Evolutionary conservation across 1,140 invertebrate genomes (phyloP).

Genomic region (Bombus affinis): DNA sequence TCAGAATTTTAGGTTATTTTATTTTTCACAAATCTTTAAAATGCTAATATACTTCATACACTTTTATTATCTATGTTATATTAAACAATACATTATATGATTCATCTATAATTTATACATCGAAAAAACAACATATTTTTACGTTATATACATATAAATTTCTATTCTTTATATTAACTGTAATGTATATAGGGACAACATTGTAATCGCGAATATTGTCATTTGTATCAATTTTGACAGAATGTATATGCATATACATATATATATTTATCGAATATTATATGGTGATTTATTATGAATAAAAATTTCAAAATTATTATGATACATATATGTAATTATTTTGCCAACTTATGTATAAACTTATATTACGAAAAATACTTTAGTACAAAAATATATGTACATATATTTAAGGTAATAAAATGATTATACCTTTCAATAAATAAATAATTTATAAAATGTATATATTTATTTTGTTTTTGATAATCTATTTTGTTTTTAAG

Average conservation of each 20-base stretch:
- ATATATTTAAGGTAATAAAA: neutral
- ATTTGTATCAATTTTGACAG: neutral
- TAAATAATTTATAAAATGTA: neutral
- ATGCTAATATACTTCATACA: neutral
- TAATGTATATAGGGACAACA: neutral
- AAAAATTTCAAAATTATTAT: too few species aligned
- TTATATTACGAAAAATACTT: neutral
- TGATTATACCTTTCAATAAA: neutral
- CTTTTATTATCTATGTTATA: neutral
- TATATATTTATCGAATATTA: neutral
- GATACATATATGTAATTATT: neutral
- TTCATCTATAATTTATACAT: neutral
- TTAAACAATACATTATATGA: neutral
- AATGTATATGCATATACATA: neutral
- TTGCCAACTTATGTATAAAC: neutral
- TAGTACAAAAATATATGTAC: neutral
- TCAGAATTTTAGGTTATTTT: constrained; percentile 39
- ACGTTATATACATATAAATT: neutral
- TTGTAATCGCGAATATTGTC: neutral
- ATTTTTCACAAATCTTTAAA: neutral
- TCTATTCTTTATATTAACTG: neutral
- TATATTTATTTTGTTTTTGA: too few species aligned
- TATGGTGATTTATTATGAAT: too few species aligned
- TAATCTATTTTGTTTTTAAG: neutral
- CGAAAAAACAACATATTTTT: neutral